Conservation (phyloP, 2,113 vertebrate genomes). For the Scomber colias region DNA sequence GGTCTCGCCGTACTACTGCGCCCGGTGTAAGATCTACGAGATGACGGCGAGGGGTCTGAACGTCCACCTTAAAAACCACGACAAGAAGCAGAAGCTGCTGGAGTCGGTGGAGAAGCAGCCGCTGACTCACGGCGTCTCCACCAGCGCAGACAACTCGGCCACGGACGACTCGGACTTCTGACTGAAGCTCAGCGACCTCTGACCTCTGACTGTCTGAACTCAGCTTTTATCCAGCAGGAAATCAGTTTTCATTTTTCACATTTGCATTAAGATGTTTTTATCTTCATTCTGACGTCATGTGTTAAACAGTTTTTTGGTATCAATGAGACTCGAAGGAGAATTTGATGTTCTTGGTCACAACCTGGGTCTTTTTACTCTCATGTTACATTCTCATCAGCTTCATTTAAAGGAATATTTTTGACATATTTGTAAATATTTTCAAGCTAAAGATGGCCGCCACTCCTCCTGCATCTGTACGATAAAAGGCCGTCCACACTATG, state of each 20-base stretch:
- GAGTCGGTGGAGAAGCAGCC: background rate
- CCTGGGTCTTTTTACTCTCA: no score
- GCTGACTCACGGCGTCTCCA: background rate
- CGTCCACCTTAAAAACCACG: conserved; percentile 53
- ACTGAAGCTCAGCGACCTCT: conserved; percentile 17
- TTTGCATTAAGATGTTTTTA: background rate
- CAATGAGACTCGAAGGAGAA: no score
- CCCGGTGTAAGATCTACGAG: conserved; percentile 69
- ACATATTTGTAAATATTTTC: no score
- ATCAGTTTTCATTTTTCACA: background rate
- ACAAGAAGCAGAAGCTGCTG: conserved; percentile 25
- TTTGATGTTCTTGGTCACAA: no score
- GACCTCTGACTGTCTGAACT: background rate
- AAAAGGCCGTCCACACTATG: no score
- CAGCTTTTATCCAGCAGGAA: fast-evolving
- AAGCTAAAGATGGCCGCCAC: no score
- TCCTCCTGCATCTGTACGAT: no score
- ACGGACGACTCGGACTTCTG: conserved; percentile 61
- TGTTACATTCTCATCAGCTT: no score
- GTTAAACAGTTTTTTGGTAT: background rate
- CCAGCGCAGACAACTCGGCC: background rate
- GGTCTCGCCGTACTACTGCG: conserved; percentile 65
- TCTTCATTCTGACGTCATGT: background rate
- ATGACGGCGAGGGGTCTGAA: conserved; percentile 62
- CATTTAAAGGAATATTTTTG: no score